A percentile compares a stretch with the other conserved stretches of the same genome.
Conservation (phyloP, 2,797 vertebrate genomes). For the Poeciliopsis paucimaculata region DNA sequence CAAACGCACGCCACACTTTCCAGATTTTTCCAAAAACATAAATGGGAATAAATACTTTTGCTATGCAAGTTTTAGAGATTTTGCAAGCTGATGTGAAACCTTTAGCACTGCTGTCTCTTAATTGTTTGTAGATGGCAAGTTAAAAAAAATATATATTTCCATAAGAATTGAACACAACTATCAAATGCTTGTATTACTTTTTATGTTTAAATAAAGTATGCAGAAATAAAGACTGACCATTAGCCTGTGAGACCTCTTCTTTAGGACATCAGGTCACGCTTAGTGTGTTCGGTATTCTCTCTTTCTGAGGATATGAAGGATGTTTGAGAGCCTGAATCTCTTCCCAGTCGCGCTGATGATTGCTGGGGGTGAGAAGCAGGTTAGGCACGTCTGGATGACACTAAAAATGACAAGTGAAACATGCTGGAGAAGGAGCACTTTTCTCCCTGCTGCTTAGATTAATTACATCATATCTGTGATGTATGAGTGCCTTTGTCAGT, state of each 20-base stretch:
- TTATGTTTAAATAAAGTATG: background rate
- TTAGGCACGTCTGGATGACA: slow-evolving; percentile 7
- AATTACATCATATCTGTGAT: background rate
- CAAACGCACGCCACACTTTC: background rate
- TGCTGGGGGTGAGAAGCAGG: slow-evolving; percentile 9
- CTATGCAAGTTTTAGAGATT: background rate
- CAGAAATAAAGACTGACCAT: background rate
- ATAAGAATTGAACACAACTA: background rate
- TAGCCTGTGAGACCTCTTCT: background rate
- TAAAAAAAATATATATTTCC: background rate
- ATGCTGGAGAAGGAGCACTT: background rate
- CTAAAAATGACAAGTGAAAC: slow-evolving; percentile 11
- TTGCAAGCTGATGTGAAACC: background rate
- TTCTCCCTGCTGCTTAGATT: background rate
- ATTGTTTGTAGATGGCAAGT: background rate
- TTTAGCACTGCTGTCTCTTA: background rate
- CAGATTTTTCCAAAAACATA: background rate
- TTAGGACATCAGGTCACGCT: background rate
- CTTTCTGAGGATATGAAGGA: background rate
- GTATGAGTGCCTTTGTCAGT: background rate
- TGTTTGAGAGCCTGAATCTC: background rate
- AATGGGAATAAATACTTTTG: background rate
- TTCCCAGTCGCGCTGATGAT: background rate
- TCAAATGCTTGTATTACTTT: background rate
- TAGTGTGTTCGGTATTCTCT: background rate